A percentile compares a stretch with the other conserved stretches of the same genome.
phyloP scores from a whole-genome alignment of 2,797 vertebrate genomes.

The Tragopan temminckii region DNA sequence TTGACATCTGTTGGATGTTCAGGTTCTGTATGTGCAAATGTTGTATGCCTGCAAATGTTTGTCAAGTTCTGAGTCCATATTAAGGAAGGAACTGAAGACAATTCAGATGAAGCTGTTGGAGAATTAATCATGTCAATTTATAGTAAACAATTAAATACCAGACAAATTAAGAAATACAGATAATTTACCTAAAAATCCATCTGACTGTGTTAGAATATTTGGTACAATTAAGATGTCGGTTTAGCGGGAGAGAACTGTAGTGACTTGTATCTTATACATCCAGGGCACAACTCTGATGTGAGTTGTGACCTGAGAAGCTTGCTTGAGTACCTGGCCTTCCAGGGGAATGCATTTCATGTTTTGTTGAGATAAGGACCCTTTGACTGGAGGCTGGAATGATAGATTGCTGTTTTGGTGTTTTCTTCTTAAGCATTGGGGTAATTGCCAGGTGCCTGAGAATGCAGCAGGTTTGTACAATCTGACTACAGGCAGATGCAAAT shows the following conservation, averaged over 20 bases:
- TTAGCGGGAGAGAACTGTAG: conserved; percentile 38
- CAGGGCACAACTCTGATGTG: background rate
- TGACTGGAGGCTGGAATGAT: background rate
- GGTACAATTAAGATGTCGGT: conserved; percentile 66
- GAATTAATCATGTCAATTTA: conserved; percentile 60
- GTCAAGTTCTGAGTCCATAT: background rate
- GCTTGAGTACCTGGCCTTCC: background rate
- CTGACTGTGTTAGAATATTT: conserved; percentile 59
- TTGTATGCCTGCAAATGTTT: background rate
- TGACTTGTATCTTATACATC: conserved; percentile 24
- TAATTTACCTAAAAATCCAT: conserved; percentile 7
- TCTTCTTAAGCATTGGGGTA: background rate
- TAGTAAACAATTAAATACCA: conserved; percentile 48
- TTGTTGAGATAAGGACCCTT: background rate
- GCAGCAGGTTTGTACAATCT: background rate
- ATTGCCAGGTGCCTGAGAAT: background rate
- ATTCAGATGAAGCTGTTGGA: conserved; percentile 49
- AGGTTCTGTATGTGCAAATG: background rate
- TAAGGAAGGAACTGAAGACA: conserved; percentile 64
- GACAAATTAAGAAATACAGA: conserved; percentile 54
- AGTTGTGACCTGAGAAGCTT: background rate
- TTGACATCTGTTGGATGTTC: background rate
- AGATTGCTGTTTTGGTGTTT: background rate
- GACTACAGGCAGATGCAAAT: background rate
- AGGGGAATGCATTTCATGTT: background rate